Percentiles rank a stretch among this genome's conserved stretches.
Evolutionary conservation across 2,113 vertebrate species (phyloP).

Genomic region (Chionomys nivalis): DNA sequence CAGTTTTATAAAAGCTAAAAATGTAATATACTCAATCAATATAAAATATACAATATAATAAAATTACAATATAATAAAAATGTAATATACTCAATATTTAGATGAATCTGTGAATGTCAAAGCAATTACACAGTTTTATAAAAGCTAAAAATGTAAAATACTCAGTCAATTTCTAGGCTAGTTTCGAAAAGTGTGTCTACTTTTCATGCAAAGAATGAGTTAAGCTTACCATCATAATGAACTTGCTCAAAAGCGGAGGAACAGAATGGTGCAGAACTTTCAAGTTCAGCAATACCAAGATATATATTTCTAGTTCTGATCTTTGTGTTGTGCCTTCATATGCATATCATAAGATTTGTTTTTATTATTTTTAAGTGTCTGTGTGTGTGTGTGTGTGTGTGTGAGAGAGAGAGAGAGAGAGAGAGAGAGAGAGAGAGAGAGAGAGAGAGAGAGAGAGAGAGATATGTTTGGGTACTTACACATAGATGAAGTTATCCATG

Average conservation of each 20-base stretch:
- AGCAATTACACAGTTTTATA: not conserved
- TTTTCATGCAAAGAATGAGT: not conserved
- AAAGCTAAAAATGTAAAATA: not conserved
- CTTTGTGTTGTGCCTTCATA: not conserved
- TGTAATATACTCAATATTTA: no score
- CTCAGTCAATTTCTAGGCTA: not conserved
- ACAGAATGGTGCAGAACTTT: not conserved
- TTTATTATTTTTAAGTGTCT: not conserved
- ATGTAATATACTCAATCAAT: not conserved
- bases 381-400: not conserved
- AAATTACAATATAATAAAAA: no score
- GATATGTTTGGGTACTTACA: not conserved
- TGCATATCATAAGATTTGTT: not conserved
- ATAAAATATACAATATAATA: no score
- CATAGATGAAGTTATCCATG: not conserved
- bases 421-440: not conserved
- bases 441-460: no score
- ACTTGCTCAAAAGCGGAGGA: not conserved
- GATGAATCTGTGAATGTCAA: not conserved
- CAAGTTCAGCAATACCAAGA: not conserved
- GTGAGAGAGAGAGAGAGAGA: not conserved
- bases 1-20: not conserved
- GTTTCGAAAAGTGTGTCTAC: not conserved
- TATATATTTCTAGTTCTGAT: not conserved
- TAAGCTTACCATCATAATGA: not conserved